A percentile compares a stretch with the other conserved stretches of the same genome.
These are phyloP conservation scores for Grantiella picta DNA, from an alignment of 2,113 vertebrate genomes.

Conservation along the genomic window DNA sequence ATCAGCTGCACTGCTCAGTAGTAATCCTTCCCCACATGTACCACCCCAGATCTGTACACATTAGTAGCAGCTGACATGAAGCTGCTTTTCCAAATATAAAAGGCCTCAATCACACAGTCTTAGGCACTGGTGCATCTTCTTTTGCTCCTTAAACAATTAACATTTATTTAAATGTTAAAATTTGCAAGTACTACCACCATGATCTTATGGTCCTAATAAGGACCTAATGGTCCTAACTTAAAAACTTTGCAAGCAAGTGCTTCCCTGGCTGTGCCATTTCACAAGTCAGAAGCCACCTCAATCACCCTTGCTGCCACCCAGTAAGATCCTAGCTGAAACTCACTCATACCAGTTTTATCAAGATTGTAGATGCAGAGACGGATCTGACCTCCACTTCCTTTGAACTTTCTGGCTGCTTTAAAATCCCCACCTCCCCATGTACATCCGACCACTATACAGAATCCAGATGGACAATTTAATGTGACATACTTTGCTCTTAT, in stretches of 20 bases:
- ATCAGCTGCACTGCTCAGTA: neutral
- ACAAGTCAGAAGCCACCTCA: accelerated
- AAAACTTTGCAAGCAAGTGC: neutral
- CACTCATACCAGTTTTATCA: neutral
- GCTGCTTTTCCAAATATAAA: neutral
- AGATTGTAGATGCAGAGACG: neutral
- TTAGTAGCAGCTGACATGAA: neutral
- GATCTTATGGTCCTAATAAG: neutral
- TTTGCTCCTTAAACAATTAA: neutral
- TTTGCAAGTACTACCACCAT: neutral
- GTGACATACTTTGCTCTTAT: neutral
- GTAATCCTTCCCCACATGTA: neutral
- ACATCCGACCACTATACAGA: neutral
- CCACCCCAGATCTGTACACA: neutral
- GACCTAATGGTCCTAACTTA: no score
- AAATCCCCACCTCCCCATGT: neutral
- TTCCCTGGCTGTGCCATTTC: neutral
- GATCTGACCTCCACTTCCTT: neutral
- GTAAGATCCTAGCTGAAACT: neutral
- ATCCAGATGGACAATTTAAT: neutral
- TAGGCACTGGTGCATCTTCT: neutral
- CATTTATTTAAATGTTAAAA: neutral
- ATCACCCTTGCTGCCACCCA: no score
- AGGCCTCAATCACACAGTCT: neutral
- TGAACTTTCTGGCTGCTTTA: neutral